Conservation (phyloP, 2,113 vertebrate species). For the Esox niger region DNA sequence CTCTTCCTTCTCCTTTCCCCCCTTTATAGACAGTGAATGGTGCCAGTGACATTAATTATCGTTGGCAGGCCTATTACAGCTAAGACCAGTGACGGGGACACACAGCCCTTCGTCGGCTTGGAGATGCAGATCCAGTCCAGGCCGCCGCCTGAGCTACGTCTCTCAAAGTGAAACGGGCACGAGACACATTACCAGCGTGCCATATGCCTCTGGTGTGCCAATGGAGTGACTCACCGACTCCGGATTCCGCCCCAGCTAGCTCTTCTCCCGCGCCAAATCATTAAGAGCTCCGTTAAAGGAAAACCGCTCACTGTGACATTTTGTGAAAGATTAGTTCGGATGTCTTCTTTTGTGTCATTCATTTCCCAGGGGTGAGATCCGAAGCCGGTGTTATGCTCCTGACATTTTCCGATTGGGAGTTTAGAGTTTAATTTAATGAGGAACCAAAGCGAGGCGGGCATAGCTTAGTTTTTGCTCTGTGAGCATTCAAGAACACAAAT, state of each 20-base stretch:
- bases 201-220: neutral
- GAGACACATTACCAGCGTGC: neutral
- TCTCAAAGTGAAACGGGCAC: conserved; percentile 14
- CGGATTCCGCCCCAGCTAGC: neutral
- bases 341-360: neutral
- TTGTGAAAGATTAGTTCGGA: neutral
- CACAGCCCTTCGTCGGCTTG: neutral
- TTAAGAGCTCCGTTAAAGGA: no score
- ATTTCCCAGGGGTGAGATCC: conserved; percentile 4
- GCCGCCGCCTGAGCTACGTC: conserved; percentile 1
- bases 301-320: neutral
- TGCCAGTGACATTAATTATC: conserved; percentile 53
- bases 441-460: no score
- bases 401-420: no score
- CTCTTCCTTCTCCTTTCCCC: conserved; percentile 3
- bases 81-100: conserved; percentile 23
- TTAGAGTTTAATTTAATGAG: no score
- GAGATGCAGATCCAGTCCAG: neutral
- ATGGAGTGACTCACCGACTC: neutral
- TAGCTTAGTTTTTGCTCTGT: no score
- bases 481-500: neutral
- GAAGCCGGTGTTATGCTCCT: conserved; percentile 2
- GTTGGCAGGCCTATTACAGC: conserved; percentile 60
- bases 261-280: neutral
- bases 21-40: conserved; percentile 45